These are phyloP conservation scores for Drosophila tripunctata DNA, from an alignment of 2,888 invertebrate genomes.

Conservation along the genomic window DNA sequence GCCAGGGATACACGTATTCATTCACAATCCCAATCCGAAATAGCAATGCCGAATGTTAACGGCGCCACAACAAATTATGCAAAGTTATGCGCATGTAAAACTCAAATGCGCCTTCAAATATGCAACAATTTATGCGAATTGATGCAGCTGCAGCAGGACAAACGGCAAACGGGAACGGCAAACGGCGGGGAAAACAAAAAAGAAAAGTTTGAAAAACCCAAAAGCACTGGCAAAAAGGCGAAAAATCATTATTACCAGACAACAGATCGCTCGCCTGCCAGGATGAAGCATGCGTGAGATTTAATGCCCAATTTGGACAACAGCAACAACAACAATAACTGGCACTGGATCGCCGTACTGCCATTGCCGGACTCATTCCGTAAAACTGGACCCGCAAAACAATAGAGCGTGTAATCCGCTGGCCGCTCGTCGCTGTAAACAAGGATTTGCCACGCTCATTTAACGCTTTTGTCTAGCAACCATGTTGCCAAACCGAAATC, in stretches of 20 bases:
- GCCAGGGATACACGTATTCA: slow-evolving; percentile 24
- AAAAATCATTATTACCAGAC: slow-evolving; percentile 72
- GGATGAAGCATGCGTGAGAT: slow-evolving; percentile 47
- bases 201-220: slow-evolving; percentile 2
- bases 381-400: slow-evolving; percentile 44
- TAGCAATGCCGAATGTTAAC: slow-evolving; percentile 49
- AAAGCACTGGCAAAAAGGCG: slow-evolving; percentile 24
- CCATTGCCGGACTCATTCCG: slow-evolving; percentile 5
- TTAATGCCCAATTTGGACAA: slow-evolving; percentile 50
- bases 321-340: not conserved
- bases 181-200: too few species aligned
- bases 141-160: slow-evolving; percentile 58
- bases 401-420: slow-evolving; percentile 76
- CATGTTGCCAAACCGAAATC: slow-evolving; percentile 60
- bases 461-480: slow-evolving; percentile 78
- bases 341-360: not conserved
- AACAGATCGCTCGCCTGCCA: slow-evolving; percentile 40
- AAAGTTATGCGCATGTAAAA: slow-evolving; percentile 71
- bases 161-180: not conserved
- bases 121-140: slow-evolving; percentile 75
- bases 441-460: slow-evolving; percentile 81
- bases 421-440: slow-evolving; percentile 70
- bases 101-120: slow-evolving; percentile 62
- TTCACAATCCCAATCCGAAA: slow-evolving; percentile 33
- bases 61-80: slow-evolving; percentile 67